phyloP scores from a whole-genome alignment of 2,797 vertebrate species.

The Chaenodraco wilsoni region DNA sequence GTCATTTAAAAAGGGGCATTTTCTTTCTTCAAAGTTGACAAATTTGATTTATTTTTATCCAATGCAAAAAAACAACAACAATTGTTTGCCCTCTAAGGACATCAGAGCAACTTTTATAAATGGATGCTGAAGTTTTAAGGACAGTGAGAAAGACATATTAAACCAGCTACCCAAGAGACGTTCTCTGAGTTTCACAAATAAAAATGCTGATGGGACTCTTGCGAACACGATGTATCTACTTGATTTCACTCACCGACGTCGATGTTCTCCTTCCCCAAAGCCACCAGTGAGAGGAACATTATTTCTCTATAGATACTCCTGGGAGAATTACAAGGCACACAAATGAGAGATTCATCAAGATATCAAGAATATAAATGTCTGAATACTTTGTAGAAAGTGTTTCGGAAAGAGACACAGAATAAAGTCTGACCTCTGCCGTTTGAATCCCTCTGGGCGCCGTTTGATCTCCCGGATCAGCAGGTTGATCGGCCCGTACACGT shows the following conservation, averaged over 20 bases:
- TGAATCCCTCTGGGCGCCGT: slow-evolving; percentile 78
- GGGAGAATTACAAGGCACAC: slow-evolving; percentile 17
- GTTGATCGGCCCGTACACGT: slow-evolving; percentile 91
- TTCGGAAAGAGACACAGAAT: rapidly evolving
- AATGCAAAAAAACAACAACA: no score
- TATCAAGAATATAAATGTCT: background rate
- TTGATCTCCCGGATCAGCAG: slow-evolving; percentile 87
- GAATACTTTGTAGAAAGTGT: background rate
- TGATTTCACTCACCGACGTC: slow-evolving; percentile 89
- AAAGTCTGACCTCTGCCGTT: slow-evolving; percentile 89
- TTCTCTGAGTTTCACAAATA: background rate
- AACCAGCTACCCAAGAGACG: background rate
- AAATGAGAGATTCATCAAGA: background rate
- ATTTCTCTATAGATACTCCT: slow-evolving; percentile 97
- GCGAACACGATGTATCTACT: no score
- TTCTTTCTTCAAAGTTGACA: no score
- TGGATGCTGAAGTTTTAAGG: no score
- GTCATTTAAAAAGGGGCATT: no score
- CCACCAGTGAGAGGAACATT: slow-evolving; percentile 92
- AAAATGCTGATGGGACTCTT: background rate
- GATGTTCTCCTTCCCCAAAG: slow-evolving; percentile 95
- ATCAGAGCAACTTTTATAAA: no score
- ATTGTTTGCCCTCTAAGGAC: no score
- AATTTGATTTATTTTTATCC: no score
- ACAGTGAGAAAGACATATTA: background rate